Base-by-base conservation (phyloP, 2,113 vertebrate species). In the Chloropsis cyanopogon region DNA sequence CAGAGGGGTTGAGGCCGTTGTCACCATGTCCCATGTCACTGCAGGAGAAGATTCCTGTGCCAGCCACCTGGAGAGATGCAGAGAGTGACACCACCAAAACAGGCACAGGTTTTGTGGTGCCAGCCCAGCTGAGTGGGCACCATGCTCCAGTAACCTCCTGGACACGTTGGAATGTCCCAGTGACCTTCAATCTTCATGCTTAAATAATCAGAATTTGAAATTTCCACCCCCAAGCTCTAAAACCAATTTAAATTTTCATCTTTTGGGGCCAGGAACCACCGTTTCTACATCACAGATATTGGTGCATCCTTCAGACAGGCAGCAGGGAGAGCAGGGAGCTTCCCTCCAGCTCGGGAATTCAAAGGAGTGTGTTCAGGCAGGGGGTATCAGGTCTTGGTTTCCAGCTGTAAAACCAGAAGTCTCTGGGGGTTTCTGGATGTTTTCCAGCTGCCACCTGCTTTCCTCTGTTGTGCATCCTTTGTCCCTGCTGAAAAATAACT, bases 151-250 rank as follows among this genome's bases (percentile, higher is more conserved):
- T 0, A 5, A 54, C 20, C 47, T 18, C 12, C 7, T 31, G 57
- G 33, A 11, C 5, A 1, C 2, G 0, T 1, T 10, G 29, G 25
- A 29, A 35, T 0, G 2, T 23, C 54, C 41, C 53, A 33, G 0
- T 11, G 13, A 49, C 28, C 49, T 39, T 57, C 9, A 1, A 4
- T n/a, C 66, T 46, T 82, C 71, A 5, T 1, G 18, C 59, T 31
- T 21, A 29, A 7, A 11, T 7, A 52, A 54, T 35, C 1, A 33
- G 0, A 20, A 50, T 10, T 63, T 5, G 33, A 72, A 41, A 91
- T 13, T 35, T 65, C 54, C 22, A 14, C 12, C 26, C 26, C 22
- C 29, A 24, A 35, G 41, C 72, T 69, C 68, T 15, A 80, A 92
- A 52, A 63, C 12, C 4, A 8, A 19, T 16, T 26, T 3, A 39